Percentiles rank a stretch among this genome's conserved stretches.
These are phyloP conservation scores for Pollachius pollachius DNA, from an alignment of 2,113 vertebrate genomes.

Conservation along the genomic window DNA sequence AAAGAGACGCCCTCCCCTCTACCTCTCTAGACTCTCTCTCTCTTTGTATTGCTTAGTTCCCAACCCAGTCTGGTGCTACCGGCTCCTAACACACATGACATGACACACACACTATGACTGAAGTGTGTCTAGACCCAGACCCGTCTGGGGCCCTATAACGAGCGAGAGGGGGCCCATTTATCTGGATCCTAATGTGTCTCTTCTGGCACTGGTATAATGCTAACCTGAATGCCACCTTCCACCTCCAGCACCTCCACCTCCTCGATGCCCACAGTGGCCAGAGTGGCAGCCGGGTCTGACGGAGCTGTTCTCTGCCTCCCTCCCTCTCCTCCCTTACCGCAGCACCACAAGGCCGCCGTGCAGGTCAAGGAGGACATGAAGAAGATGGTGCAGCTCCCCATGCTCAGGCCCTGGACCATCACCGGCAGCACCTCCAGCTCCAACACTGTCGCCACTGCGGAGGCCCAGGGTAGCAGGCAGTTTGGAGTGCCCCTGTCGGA, in stretches of 20 bases:
- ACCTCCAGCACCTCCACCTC: no score
- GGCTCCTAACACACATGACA: no score
- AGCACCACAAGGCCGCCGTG: constrained; percentile 84
- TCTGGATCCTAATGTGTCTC: no score
- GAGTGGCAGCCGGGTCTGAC: constrained; percentile 55
- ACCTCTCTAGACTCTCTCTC: constrained; percentile 8
- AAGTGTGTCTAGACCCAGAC: not conserved
- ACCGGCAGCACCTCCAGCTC: no score
- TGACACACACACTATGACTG: constrained; percentile 1
- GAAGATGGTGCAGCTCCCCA: constrained; percentile 79
- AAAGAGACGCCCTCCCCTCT: constrained; percentile 20
- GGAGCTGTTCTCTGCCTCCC: constrained; percentile 56
- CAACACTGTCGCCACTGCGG: not conserved
- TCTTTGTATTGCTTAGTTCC: no score
- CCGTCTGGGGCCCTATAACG: not conserved
- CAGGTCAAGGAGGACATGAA: constrained; percentile 90
- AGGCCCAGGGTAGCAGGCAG: constrained; percentile 52
- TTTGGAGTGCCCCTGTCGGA: constrained; percentile 80
- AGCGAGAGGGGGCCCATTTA: not conserved
- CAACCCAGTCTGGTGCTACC: no score
- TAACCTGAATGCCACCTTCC: constrained; percentile 1
- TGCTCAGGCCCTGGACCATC: constrained; percentile 58
- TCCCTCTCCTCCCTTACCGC: constrained; percentile 63
- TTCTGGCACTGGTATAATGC: not conserved
- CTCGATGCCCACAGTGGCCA: constrained; percentile 20